These are phyloP conservation scores for Strigops habroptila DNA, from an alignment of 2,113 vertebrate genomes.

Conservation along the genomic window DNA sequence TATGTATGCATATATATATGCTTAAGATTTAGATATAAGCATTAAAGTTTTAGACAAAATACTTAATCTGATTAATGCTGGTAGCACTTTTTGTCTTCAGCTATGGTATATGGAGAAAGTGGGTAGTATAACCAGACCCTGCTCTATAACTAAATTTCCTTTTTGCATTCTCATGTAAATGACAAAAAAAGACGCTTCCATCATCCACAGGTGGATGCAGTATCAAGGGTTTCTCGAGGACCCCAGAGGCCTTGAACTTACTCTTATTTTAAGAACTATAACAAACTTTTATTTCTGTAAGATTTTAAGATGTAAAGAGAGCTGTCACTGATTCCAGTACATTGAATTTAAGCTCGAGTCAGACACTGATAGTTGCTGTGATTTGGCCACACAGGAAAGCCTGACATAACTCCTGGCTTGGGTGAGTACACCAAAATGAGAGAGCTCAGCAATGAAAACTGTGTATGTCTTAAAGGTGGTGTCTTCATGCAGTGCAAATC, in stretches of 20 bases:
- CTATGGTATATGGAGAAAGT: background rate
- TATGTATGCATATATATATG: background rate
- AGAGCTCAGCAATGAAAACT: background rate
- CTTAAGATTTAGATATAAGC: background rate
- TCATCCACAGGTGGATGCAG: background rate
- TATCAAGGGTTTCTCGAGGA: background rate
- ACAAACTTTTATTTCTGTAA: background rate
- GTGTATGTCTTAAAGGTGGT: background rate
- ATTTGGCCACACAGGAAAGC: background rate
- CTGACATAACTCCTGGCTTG: fast-evolving
- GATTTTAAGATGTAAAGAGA: background rate
- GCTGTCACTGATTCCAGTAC: background rate
- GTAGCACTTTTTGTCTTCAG: background rate
- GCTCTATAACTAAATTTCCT: background rate
- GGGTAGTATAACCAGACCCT: background rate
- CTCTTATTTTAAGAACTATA: background rate
- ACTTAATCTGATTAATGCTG: background rate
- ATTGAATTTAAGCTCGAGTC: background rate
- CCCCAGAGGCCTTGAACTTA: background rate
- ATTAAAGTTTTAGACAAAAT: background rate
- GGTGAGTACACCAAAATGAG: background rate
- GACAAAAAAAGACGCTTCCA: background rate
- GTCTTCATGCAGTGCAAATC: background rate
- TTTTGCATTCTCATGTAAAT: background rate
- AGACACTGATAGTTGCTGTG: background rate